Base-by-base conservation (phyloP, 2,797 vertebrate genomes). In the Ctenopoma multispine region DNA sequence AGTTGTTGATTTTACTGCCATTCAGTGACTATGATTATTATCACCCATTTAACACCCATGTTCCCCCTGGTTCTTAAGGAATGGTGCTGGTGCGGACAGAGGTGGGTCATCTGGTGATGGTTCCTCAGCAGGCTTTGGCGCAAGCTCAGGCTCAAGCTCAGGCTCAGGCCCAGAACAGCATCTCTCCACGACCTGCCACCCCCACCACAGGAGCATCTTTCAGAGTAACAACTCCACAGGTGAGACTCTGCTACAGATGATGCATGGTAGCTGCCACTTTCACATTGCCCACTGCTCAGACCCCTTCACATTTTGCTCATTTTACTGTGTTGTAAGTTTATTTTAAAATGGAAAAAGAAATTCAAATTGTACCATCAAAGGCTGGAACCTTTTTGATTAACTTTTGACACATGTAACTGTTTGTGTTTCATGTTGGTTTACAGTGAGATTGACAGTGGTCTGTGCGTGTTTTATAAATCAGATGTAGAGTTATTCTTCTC, bases 61-160 rank as follows among this genome's bases (percentile, higher is more conserved):
- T 67, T 69, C 49, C 29, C 24, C 61, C 73, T 62, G 77, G 56
- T 82, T 62, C 77, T 72, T 53, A 67, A 97, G 95, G 95, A 46
- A 96, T 96, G 95, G 94, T 96, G 40, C 80, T 97, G 89, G 95
- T 97, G 49, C 94, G 96, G 23, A 97, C 95, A 0, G 96, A 97
- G 58, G 74, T 96, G 21, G 96, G 96, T 1, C 95, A 97, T 83
- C 90, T 96, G 18, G 95, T 96, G 24, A 95, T 96, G 96, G 95
- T 96, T 83, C 96, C 95, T 44, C 96, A 97, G 91, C 95, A 96
- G 87, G 95, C 95, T 14, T 87, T 96, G 69, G 95, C 95, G 0
- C 94, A 96, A 63, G 95, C 86, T 1, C 92, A 95, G 50, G 94
- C 94, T 0, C 93, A 95, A 58, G 95, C 88, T 4, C 93, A 94